Evolutionary conservation across 2,113 vertebrate genomes (phyloP), one percentile per base, ranked within the genome.

Genomic region (Anhinga anhinga): DNA sequence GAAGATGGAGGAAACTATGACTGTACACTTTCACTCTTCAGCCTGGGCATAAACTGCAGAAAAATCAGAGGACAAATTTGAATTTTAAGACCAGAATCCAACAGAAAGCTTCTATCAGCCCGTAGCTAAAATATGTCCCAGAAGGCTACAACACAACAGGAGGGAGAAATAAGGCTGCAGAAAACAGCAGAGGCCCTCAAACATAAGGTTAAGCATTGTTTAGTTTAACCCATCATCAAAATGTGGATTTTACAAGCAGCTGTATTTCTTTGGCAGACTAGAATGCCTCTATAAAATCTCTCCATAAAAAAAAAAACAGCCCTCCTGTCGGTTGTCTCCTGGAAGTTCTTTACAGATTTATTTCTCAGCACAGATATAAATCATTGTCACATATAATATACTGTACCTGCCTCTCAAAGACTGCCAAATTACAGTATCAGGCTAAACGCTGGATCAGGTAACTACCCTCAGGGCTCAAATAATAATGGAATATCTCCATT

Each of bases 281-380:
- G 81, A 91, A 94, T 66, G 55, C 32, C 62, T 85, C 89, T 73
- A 90, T 82, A 95, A 96, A 95, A 80, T 70, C 66, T 91, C 82
- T 69, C 77, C 69, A 49, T 77, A 45, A 73, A 81, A 91, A 44
- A 91, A 44, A 61, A 61, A 44, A 19, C 42, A 91, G 56, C n/a
- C 15, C n/a, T 94, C 66, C 42, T 85, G 62, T 94, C 42, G 18
- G 65, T 84, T 95, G 81, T 79, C 89, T 91, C 69, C 77, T 91
- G 56, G 56, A 97, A 91, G 81, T 87, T 95, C 62, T 93, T 93
- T 94, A 93, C 78, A 80, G 78, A 91, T 96, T 80, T 96, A 94
- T 93, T 97, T 97, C 86, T 95, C 86, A 91, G 66, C 42, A 70
- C 42, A 95, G 84, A 93, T 95, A 95, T 91, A 97, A 93, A 97